phyloP scores from a whole-genome alignment of 2,113 vertebrate species.

The Pedetes capensis region DNA sequence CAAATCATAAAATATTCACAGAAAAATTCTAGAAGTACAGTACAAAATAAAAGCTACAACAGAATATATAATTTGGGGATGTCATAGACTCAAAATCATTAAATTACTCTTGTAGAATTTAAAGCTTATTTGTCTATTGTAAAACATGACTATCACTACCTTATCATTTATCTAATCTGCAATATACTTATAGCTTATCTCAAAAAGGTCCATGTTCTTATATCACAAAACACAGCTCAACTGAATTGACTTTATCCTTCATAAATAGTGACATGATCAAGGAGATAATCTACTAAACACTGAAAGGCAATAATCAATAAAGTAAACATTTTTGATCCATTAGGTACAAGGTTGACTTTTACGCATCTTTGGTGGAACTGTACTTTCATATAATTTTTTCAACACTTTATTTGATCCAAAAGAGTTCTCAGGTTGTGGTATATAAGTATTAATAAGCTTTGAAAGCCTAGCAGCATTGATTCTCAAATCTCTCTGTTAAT shows the following conservation, averaged over 20 bases:
- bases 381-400: slow-evolving; percentile 13
- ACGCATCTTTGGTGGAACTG: neutral
- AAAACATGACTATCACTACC: neutral
- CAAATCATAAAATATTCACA: neutral
- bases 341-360: neutral
- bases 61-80: neutral
- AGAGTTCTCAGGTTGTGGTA: neutral
- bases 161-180: neutral
- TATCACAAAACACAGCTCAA: neutral
- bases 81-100: neutral
- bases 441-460: neutral
- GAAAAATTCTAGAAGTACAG: neutral
- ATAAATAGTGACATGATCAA: neutral
- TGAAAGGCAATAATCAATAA: slow-evolving; percentile 19
- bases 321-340: neutral
- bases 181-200: neutral
- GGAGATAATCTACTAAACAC: slow-evolving; percentile 12
- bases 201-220: neutral
- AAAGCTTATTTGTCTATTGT: neutral
- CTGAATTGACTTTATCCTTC: neutral
- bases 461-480: slow-evolving; percentile 5
- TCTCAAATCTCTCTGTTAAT: slow-evolving; percentile 46
- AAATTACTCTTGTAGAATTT: neutral
- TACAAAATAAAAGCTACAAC: neutral
- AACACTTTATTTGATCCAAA: neutral